Conservation (phyloP, 2,888 invertebrate genomes). For the Nasonia oneida region DNA sequence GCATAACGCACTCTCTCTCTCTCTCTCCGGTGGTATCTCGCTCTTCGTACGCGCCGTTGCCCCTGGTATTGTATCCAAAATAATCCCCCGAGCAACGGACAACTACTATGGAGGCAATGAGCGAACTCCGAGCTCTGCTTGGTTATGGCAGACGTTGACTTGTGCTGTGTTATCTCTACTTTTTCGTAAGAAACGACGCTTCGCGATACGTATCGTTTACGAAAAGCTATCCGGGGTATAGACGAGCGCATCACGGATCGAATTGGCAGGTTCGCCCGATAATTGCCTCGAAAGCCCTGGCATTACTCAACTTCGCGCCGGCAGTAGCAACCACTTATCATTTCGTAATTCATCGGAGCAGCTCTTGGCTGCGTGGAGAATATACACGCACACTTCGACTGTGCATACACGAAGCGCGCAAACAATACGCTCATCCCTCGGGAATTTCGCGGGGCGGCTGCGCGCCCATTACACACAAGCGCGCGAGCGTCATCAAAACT, state of each 20-base stretch:
- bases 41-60: neutral
- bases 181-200: too few species aligned
- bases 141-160: neutral
- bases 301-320: neutral
- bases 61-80: neutral
- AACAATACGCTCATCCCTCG: neutral
- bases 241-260: too few species aligned
- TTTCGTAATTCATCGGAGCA: neutral
- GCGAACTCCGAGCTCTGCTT: neutral
- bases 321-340: neutral
- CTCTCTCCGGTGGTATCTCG: neutral
- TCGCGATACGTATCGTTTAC: too few species aligned
- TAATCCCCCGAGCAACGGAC: neutral
- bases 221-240: too few species aligned
- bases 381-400: neutral
- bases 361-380: neutral
- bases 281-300: neutral
- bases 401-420: neutral
- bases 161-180: too few species aligned
- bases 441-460: neutral
- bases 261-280: neutral
- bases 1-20: conserved; percentile 1
- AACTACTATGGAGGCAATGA: neutral
- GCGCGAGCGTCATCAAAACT: conserved; percentile 1
- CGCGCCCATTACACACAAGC: neutral